Base-by-base conservation (phyloP, 2,113 vertebrate species). In the Oryzias curvinotus region DNA sequence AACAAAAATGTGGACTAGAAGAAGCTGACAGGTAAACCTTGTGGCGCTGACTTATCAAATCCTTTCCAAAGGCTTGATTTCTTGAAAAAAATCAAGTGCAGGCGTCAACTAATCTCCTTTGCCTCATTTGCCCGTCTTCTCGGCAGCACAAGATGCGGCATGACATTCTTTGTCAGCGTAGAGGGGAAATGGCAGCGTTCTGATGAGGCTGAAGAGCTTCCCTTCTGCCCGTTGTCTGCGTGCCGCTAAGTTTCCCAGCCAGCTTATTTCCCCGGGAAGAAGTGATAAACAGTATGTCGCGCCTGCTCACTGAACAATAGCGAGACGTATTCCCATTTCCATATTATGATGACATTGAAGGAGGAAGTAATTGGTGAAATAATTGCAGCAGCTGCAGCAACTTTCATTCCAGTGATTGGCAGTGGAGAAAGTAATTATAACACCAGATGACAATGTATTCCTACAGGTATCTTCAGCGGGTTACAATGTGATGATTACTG, bases 101-200 rank as follows among this genome's bases (percentile, higher is more conserved):
- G 58, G 73, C 67, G 68, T 76, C 78, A 64, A 70, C 72, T 85
- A 84, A 90, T 87, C 75, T 66, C 66, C 68, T 88, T 87, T 77
- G 73, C 68, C 78, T 85, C 83, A 80, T 71, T 79, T 82, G 47
- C 80, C 78, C 80, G 77, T 69, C 75, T 68, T 65, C 55, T 77
- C 70, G 75, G 58, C 69, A 52, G 67, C 74, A 84, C 81, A 82
- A 75, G 85, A 85, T 81, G 55, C 71, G 78, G 73, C 76, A 70
- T 83, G 86, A 80, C 80, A 61, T 75, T 74, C 46, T 81, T 83
- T 85, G 85, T 85, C 73, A 77, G 62, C 5, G 46, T 49, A 16
- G 52, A 85, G 68, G 83, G 78, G 64, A 48, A n/a, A 12, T 48
- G 16, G 77, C 82, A 78, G 77, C 85, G 75, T 76, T 81, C 65